Percentiles rank a stretch among this genome's conserved stretches.
Evolutionary conservation across 2,888 invertebrate genomes (phyloP).

Genomic region (Cephonodes hylas): DNA sequence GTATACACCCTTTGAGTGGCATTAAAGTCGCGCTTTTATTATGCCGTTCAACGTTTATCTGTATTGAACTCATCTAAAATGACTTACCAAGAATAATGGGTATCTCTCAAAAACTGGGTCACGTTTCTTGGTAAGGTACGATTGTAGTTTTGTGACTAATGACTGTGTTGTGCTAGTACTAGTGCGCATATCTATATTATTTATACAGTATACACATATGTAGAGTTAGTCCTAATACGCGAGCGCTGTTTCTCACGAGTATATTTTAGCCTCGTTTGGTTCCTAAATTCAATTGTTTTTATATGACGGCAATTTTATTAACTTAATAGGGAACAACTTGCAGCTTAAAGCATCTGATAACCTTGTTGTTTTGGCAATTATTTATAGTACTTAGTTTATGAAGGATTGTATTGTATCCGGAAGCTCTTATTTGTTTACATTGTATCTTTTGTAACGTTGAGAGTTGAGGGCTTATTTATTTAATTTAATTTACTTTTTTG

Average conservation of each 20-base stretch:
- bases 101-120: conserved; percentile 9
- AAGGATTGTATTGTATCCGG: too few species aligned
- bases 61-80: conserved; percentile 9
- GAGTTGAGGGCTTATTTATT: too few species aligned
- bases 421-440: too few species aligned
- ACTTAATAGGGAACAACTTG: too few species aligned
- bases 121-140: background rate
- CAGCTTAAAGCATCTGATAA: too few species aligned
- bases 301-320: too few species aligned
- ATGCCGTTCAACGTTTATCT: conserved; percentile 8
- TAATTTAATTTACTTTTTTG: too few species aligned
- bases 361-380: too few species aligned
- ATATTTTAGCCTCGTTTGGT: too few species aligned
- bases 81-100: conserved; percentile 5
- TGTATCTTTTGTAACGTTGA: too few species aligned
- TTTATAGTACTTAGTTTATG: too few species aligned
- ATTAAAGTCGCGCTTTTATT: conserved; percentile 15
- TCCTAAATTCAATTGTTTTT: too few species aligned
- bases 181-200: background rate
- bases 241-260: background rate
- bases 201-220: background rate
- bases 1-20: conserved; percentile 10
- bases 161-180: background rate
- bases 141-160: conserved; percentile 9
- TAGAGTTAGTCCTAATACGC: background rate